Percentiles rank a stretch among this genome's conserved stretches.
Conservation (phyloP, 2,113 vertebrate species). For the Podocnemis expansa region DNA sequence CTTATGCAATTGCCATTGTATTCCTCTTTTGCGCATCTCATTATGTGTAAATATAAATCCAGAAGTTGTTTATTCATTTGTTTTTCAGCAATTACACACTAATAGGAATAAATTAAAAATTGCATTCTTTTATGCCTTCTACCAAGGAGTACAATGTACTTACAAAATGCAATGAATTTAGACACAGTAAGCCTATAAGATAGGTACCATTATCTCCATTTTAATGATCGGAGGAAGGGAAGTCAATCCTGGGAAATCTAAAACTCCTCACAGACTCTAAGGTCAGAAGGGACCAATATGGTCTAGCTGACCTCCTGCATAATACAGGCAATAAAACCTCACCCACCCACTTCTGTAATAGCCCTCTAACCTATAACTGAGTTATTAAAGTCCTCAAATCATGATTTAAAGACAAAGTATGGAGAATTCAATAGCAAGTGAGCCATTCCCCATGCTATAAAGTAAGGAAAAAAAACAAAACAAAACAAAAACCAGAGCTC, state of each 20-base stretch:
- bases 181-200: background rate
- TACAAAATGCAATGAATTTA: background rate
- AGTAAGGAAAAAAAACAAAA: too few relatives aligned
- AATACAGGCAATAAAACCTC: too few relatives aligned
- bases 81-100: background rate
- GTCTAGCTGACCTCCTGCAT: too few relatives aligned
- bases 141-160: background rate
- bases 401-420: too few relatives aligned
- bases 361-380: too few relatives aligned
- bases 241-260: background rate
- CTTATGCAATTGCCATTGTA: conserved; percentile 21
- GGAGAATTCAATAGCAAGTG: too few relatives aligned
- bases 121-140: conserved; percentile 9
- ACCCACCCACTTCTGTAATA: too few relatives aligned
- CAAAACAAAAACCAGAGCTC: too few relatives aligned
- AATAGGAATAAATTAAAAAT: background rate
- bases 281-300: too few relatives aligned
- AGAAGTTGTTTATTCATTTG: conserved; percentile 4
- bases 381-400: too few relatives aligned
- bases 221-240: background rate
- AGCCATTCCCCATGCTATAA: too few relatives aligned
- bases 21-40: background rate
- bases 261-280: background rate
- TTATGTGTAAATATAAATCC: background rate
- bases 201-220: background rate